These are phyloP conservation scores for Eriocheir sinensis DNA, from an alignment of 1,140 invertebrate species.

Conservation along the genomic window DNA sequence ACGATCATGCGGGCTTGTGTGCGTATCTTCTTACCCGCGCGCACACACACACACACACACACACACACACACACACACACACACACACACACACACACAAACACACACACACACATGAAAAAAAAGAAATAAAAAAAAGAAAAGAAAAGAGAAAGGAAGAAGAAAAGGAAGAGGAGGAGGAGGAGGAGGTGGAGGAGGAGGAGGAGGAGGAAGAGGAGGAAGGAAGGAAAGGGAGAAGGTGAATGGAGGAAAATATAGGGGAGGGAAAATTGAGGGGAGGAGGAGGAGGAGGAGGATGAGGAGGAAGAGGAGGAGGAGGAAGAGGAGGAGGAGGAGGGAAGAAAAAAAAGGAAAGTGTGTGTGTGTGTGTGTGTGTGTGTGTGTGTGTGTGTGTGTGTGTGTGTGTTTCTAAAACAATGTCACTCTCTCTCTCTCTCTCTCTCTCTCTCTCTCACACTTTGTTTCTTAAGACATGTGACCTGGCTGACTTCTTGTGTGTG, in stretches of 20 bases:
- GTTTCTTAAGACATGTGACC: not conserved
- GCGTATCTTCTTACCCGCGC: too few species aligned
- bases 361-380: not conserved
- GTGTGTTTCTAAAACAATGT: too few species aligned
- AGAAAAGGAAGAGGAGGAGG: too few species aligned
- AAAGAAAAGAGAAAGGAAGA: constrained; percentile 17
- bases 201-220: too few species aligned
- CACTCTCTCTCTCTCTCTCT: not conserved
- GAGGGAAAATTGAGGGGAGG: not conserved
- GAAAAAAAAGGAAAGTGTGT: too few species aligned
- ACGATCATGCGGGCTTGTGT: constrained; percentile 7
- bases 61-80: constrained; percentile 28
- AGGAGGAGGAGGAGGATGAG: too few species aligned
- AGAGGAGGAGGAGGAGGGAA: too few species aligned
- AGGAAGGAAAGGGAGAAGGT: not conserved
- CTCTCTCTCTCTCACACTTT: not conserved
- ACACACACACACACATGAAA: not conserved
- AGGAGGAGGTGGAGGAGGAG: too few species aligned
- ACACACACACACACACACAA: not conserved
- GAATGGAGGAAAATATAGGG: too few species aligned
- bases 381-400: constrained; percentile 41
- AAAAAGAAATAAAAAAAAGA: not conserved
- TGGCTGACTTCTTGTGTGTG: too few species aligned
- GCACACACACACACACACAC: constrained; percentile 6
- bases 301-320: too few species aligned